Percentiles rank a stretch among this genome's conserved stretches.
Evolutionary conservation across 1,140 invertebrate species (phyloP).

Genomic region (Caenorhabditis brenneri): DNA sequence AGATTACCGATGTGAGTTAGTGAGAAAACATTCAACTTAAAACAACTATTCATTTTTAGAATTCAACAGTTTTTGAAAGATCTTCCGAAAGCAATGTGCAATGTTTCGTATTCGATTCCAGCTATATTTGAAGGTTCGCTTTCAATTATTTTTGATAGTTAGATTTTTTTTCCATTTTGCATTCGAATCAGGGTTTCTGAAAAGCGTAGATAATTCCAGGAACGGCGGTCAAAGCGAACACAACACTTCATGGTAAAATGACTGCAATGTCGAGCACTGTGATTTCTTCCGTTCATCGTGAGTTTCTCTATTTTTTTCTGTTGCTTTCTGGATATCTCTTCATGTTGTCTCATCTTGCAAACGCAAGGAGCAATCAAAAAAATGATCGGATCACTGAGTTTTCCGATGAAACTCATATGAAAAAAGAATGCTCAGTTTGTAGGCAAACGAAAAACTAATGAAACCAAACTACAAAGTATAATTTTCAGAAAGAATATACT

Average conservation of each 20-base stretch:
- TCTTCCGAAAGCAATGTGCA: slow-evolving; percentile 5
- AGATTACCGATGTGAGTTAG: neutral
- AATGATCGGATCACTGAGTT: neutral
- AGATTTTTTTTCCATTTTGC: neutral
- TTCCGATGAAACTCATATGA: neutral
- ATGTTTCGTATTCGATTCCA: slow-evolving; percentile 1
- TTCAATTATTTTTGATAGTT: neutral
- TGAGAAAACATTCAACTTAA: neutral
- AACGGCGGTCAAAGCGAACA: neutral
- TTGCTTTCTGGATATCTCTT: neutral
- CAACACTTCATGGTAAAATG: slow-evolving; percentile 1
- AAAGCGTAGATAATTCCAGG: too few relatives aligned
- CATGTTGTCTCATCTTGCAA: neutral
- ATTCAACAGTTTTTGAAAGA: neutral
- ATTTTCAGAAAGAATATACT: neutral
- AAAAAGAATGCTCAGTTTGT: too few relatives aligned
- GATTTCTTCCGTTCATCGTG: slow-evolving; percentile 17
- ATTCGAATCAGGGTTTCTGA: too few relatives aligned
- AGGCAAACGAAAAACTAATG: too few relatives aligned
- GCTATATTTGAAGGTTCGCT: neutral
- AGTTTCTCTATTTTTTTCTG: neutral
- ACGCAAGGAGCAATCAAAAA: neutral
- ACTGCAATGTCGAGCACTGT: neutral
- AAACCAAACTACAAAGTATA: neutral
- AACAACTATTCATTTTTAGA: neutral